phyloP scores from a whole-genome alignment of 2,888 invertebrate species.

The Deroplatys truncata region DNA sequence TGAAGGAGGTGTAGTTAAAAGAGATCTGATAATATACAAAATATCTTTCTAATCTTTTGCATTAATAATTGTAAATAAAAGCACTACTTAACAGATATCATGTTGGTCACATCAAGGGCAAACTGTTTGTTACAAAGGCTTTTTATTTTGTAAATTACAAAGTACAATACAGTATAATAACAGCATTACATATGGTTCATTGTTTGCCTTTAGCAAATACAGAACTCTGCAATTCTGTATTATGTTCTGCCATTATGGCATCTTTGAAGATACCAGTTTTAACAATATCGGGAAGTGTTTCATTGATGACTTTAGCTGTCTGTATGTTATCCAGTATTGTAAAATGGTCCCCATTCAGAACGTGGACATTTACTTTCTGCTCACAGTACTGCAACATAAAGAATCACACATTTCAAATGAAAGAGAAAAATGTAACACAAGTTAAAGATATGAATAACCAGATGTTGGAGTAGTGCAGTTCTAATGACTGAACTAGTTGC shows the following conservation, averaged over 20 bases:
- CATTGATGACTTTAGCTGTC: constrained; percentile 60
- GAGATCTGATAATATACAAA: too few species aligned
- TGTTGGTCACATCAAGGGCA: too few species aligned
- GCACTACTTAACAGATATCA: too few species aligned
- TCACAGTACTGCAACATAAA: constrained; percentile 47
- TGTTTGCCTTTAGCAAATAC: background rate
- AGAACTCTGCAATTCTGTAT: background rate
- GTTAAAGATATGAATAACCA: background rate
- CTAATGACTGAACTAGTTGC: too few species aligned
- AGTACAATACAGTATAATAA: background rate
- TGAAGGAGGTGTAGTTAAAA: too few species aligned
- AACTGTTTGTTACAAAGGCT: too few species aligned
- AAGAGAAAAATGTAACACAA: too few species aligned
- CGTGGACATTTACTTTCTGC: constrained; percentile 54
- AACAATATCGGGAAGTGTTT: constrained; percentile 14
- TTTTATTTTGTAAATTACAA: background rate
- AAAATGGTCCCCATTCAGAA: constrained; percentile 68
- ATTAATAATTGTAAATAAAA: too few species aligned
- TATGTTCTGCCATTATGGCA: background rate
- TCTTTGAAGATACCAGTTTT: background rate
- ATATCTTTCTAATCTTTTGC: too few species aligned
- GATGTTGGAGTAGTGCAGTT: background rate
- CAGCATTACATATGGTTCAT: background rate
- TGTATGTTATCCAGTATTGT: constrained; percentile 51
- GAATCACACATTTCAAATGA: background rate